Conservation (phyloP, 2,113 vertebrate genomes). For the Murina feae region DNA sequence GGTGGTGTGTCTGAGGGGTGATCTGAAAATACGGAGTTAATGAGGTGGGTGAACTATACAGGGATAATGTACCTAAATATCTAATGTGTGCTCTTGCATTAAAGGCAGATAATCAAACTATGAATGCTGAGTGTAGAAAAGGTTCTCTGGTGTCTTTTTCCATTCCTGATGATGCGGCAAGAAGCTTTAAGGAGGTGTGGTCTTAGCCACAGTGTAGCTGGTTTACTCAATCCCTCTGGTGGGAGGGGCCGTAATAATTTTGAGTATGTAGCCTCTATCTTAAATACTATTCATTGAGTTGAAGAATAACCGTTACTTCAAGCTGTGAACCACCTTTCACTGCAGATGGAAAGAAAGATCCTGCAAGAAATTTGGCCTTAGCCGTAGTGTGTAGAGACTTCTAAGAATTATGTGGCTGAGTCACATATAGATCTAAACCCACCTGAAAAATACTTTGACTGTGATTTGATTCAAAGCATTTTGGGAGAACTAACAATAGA, state of each 20-base stretch:
- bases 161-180: not conserved
- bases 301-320: not conserved
- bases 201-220: too few relatives aligned
- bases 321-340: not conserved
- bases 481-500: not conserved
- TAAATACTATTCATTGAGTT: not conserved
- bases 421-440: not conserved
- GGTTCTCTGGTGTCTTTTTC: not conserved
- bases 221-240: not conserved
- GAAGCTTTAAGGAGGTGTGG: not conserved
- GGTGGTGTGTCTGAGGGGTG: not conserved
- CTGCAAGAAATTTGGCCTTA: not conserved
- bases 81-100: not conserved
- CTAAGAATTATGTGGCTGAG: not conserved
- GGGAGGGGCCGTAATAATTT: not conserved
- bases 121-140: not conserved
- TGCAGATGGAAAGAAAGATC: not conserved
- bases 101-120: not conserved
- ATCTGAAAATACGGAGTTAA: not conserved
- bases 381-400: not conserved
- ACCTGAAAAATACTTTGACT: not conserved
- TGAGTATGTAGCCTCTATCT: too few relatives aligned
- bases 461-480: not conserved
- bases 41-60: not conserved
- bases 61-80: not conserved